Base-by-base conservation (phyloP, 2,888 invertebrate species). In the Deilephila porcellus region DNA sequence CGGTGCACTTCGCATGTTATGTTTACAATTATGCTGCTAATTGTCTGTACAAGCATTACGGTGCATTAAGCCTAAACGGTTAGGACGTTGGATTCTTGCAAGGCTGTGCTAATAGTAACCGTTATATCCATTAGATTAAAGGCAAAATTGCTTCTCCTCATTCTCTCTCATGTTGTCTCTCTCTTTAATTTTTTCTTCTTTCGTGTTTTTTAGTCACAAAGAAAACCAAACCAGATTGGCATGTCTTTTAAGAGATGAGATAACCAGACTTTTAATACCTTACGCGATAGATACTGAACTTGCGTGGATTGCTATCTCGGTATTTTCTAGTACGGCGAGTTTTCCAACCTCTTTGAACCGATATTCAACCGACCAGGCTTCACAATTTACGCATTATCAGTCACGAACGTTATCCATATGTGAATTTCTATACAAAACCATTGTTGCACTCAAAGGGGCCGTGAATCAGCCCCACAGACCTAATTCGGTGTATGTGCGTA, bases 401-500 rank as follows among this genome's bases (percentile, higher is more conserved):
- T 17, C 19, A 52, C 17, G 14, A 25, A 45, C 17, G 7, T 45
- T 52, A 64, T 72, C 37, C 19, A 72, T 56, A 72, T 72, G 72
- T 53, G 59, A 72, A 72, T 67, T 59, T 59, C 34, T 72, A 72
- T 72, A 67, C 67, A 67, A 67, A 29, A 19, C 52, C 56, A 72
- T 72, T 72, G 72, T 72, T 67, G 37, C 34, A 72, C 17, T 67
- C 34, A 59, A 72, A 72, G 72, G 72, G 25, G 6, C 19, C 25
- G 53, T 72, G 72, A 72, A 67, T 72, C 72, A 72, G 72, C 72
- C 56, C 2, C 59, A 67, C 64, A 19, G 20, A 29, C 64, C 64
- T 59, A 63, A 64, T 52, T 72, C 67, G 64, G 72, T 72, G 64
- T 20, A 59, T 67, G 64, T 32, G 53, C 72, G 64, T 59, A 72